Evolutionary conservation across 2,888 invertebrate genomes (phyloP), one percentile per base, ranked within the genome.

Genomic region (Drosophila quinaria): DNA sequence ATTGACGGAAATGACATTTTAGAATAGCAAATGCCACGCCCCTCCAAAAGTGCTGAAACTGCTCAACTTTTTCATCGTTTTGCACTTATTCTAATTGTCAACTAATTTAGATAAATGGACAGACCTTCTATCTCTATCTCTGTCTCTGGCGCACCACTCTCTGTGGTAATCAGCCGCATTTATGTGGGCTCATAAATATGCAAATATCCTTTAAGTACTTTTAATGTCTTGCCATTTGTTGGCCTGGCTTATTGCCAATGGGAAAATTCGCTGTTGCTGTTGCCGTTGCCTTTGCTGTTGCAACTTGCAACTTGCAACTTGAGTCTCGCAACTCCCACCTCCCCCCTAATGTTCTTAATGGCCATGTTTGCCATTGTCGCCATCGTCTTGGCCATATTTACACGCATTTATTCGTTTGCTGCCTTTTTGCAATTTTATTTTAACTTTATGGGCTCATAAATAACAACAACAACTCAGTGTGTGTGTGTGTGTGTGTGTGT

Each of bases 131-230:
- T 5, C 15, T 11, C 47, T 31, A 5, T 17, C 29, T 17, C 17
- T 15, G 5, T 25, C 6, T 19, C n/a, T 31, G 3, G 6, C 35
- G 13, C 35, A 13, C 37, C n/a, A 10, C 39, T 17, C 33, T 17
- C 9, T 35, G 29, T 52, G 63, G 78, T 89, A 87, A 87, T 86
- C 90, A 75, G 78, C 73, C 74, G 71, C 90, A 87, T 89, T 89
- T 89, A 87, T 87, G 89, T 89, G 85, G 72, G 87, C 80, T 73
- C 89, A 90, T 90, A 87, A 87, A 90, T 87, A 87, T 87, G 90
- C 89, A 90, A 87, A 87, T 89, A 87, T 87, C 89, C 90, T 89
- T 89, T 89, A 90, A 87, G 90, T 84, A 88, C 89, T 87, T 87
- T 89, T 81, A 87, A 89, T 88, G 90, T 80, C 81, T 84, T 73